Conservation (phyloP, 2,113 vertebrate genomes). For the Pogonocichla stellata region DNA sequence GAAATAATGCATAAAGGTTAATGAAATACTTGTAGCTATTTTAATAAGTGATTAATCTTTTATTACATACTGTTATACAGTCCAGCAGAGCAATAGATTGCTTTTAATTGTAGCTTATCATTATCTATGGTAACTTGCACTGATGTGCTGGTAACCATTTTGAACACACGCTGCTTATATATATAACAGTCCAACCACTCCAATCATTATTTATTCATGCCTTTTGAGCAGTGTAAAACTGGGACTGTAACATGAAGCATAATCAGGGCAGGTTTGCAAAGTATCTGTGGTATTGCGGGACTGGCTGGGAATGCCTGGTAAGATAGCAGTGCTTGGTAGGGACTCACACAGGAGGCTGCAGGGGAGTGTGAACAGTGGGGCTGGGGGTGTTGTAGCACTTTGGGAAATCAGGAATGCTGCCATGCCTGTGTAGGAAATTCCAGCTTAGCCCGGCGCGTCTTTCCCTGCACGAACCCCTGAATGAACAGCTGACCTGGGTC, state of each 20-base stretch:
- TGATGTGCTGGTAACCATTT: background rate
- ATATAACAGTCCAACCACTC: constrained; percentile 4
- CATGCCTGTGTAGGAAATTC: background rate
- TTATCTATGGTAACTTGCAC: constrained; percentile 12
- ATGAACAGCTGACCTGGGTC: background rate
- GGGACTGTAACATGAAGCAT: background rate
- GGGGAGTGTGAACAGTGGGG: background rate
- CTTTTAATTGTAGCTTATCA: constrained; percentile 54
- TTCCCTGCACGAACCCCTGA: background rate
- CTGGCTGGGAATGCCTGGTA: background rate
- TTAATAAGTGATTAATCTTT: constrained; percentile 61
- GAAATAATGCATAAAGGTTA: constrained; percentile 63
- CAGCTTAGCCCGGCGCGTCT: rapidly evolving
- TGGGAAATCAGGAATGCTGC: background rate
- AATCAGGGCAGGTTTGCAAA: background rate
- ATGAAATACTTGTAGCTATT: constrained; percentile 57
- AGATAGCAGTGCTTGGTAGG: background rate
- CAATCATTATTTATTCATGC: constrained; percentile 24
- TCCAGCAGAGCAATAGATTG: constrained; percentile 59
- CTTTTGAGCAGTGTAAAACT: background rate
- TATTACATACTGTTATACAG: constrained; percentile 22
- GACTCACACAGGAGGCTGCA: background rate
- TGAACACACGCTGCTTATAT: constrained; percentile 29
- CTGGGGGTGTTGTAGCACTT: background rate
- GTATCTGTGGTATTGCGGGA: background rate